Evolutionary conservation across 1,140 invertebrate species (phyloP).

Genomic region (Pemphigus obesinymphae): DNA sequence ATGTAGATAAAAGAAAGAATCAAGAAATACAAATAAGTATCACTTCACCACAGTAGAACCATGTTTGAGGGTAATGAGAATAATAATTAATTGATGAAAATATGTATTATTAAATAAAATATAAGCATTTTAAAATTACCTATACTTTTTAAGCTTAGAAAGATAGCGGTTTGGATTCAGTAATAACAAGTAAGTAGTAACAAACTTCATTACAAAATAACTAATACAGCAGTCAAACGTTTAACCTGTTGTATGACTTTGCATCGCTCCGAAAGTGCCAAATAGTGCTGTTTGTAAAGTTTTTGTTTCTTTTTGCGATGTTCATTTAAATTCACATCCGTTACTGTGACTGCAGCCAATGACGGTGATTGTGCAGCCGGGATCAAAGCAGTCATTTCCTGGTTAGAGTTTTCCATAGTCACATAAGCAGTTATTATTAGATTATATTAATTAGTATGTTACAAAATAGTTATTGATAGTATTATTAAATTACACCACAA

Average conservation of each 20-base stretch:
- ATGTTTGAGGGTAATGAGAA: too few relatives aligned
- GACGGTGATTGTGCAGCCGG: neutral
- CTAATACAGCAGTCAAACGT: neutral
- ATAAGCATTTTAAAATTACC: too few relatives aligned
- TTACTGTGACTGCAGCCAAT: too few relatives aligned
- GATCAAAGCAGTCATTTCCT: neutral
- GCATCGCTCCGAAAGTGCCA: constrained; percentile 60
- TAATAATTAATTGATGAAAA: too few relatives aligned
- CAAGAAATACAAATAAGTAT: neutral
- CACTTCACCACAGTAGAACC: too few relatives aligned
- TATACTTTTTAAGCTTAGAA: too few relatives aligned
- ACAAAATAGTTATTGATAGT: too few relatives aligned
- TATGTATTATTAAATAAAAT: too few relatives aligned
- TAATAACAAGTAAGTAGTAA: neutral
- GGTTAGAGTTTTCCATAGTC: neutral
- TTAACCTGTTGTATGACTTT: constrained; percentile 57
- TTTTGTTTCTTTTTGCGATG: constrained; percentile 56
- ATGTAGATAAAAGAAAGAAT: neutral
- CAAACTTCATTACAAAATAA: too few relatives aligned
- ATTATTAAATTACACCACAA: too few relatives aligned
- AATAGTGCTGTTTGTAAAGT: constrained; percentile 60
- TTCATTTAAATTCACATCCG: constrained; percentile 52
- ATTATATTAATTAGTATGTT: too few relatives aligned
- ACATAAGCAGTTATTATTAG: neutral
- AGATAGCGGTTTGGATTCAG: too few relatives aligned